Base-by-base conservation (phyloP, 2,797 vertebrate species). In the Oryzias dopingdopingensis region DNA sequence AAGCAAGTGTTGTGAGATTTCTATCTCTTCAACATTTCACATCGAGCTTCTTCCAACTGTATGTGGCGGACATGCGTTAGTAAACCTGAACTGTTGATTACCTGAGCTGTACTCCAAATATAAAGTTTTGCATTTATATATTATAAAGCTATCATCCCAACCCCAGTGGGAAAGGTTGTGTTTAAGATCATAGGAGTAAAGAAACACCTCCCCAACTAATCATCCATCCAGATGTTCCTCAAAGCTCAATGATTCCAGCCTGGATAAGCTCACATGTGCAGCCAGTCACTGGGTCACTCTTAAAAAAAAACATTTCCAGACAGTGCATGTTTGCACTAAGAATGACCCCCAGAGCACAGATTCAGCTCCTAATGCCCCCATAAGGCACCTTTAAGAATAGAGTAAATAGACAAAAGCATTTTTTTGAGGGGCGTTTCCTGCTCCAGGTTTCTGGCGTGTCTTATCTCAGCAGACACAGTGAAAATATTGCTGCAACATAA, bases 291-390 rank as follows among this genome's bases (percentile, higher is more conserved):
- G 43, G 70, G 66, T 82, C 74, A 62, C 70, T 62, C 67, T 70
- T 64, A 63, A 56, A 83, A 22, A 18, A 83, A 87, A 87, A 81
- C 67, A 74, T 71, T 82, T 75, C 73, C 80, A 87, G 78, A 74
- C 65, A 62, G 47, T 51, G 56, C 46, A 4, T 22, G 53, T 78
- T 77, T 76, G 82, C 70, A 71, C 77, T 79, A 5, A 8, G 53
- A 52, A 62, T 76, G 75, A 81, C 74, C 81, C 73, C 37, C 1
- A 58, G 16, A 6, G 0, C 2, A 5, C 49, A 43, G 44, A 69
- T 62, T 62, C 61, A 45, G 45, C 6, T 1, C 42, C 48, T 58
- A 67, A 72, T 42, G 62, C 65, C 55, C 16, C 49, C 56, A 44
- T 69, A 37, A 12, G 10, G 10, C 32, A 37, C 32, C 32, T 37